Evolutionary conservation across 2,888 invertebrate genomes (phyloP).

Genomic region (Polyommatus icarus): DNA sequence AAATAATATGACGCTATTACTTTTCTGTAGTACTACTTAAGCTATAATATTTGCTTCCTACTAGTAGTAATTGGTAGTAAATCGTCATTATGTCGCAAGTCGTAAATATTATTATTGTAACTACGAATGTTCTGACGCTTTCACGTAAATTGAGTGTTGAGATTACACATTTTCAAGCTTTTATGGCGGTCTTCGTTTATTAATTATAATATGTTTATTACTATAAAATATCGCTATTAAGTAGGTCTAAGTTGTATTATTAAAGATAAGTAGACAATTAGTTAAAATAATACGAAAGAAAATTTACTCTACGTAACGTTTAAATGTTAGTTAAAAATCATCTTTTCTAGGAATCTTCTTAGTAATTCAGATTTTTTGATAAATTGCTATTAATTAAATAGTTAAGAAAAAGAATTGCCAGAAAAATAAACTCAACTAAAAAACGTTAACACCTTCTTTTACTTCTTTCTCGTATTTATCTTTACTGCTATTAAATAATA

Average conservation of each 20-base stretch:
- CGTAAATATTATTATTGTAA: background rate
- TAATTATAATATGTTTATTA: background rate
- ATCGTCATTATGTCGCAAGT: background rate
- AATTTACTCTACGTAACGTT: too few relatives aligned
- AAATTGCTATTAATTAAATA: background rate
- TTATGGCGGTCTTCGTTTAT: background rate
- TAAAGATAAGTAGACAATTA: background rate
- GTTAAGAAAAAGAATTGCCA: background rate
- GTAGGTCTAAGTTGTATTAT: background rate
- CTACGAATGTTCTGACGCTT: background rate
- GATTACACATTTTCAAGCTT: constrained; percentile 10
- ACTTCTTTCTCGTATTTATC: background rate
- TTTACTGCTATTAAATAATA: constrained; percentile 12
- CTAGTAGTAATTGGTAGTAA: background rate
- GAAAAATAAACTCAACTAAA: background rate
- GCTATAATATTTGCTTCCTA: background rate
- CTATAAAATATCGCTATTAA: background rate
- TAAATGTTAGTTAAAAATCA: background rate
- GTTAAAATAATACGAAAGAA: background rate
- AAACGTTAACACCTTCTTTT: background rate
- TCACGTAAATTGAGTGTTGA: background rate
- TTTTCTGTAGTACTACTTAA: too few relatives aligned
- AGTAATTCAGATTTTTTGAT: background rate
- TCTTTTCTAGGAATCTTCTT: background rate
- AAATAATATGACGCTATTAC: too few relatives aligned